phyloP scores from a whole-genome alignment of 2,888 invertebrate genomes.

The Drosophila ezoana region DNA sequence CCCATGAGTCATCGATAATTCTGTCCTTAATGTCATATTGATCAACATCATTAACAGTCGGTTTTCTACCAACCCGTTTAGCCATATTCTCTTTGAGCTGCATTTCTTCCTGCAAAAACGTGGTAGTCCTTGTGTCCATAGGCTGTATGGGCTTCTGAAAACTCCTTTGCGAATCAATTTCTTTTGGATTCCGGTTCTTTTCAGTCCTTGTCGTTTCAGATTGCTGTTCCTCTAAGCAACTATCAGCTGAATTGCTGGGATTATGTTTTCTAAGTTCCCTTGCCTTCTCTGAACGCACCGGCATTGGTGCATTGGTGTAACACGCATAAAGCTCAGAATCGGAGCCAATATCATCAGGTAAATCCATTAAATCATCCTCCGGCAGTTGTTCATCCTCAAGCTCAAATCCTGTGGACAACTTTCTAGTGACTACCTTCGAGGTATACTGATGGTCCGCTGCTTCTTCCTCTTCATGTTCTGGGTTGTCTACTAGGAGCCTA shows the following conservation, averaged over 20 bases:
- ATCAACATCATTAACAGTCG: background rate
- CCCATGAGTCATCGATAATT: constrained; percentile 6
- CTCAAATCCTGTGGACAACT: background rate
- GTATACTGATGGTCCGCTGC: background rate
- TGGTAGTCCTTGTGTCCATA: background rate
- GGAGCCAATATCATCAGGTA: background rate
- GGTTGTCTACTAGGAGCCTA: constrained; percentile 15
- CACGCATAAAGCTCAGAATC: constrained; percentile 10
- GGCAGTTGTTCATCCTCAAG: background rate
- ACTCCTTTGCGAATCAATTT: background rate
- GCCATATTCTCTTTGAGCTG: background rate
- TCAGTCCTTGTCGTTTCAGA: background rate
- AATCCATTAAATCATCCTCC: constrained; percentile 2
- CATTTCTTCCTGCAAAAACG: constrained; percentile 2
- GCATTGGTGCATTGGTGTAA: constrained; percentile 13
- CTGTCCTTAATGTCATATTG: background rate
- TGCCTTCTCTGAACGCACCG: background rate
- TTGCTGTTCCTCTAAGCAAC: background rate
- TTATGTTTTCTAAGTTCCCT: background rate
- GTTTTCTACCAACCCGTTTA: background rate
- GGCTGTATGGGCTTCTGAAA: background rate
- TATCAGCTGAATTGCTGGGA: background rate
- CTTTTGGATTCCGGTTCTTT: background rate
- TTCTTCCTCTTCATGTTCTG: background rate
- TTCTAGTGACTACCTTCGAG: background rate